These are phyloP conservation scores for Coranthus polyacanthus DNA, from an alignment of 2,797 vertebrate genomes.

Conservation along the genomic window DNA sequence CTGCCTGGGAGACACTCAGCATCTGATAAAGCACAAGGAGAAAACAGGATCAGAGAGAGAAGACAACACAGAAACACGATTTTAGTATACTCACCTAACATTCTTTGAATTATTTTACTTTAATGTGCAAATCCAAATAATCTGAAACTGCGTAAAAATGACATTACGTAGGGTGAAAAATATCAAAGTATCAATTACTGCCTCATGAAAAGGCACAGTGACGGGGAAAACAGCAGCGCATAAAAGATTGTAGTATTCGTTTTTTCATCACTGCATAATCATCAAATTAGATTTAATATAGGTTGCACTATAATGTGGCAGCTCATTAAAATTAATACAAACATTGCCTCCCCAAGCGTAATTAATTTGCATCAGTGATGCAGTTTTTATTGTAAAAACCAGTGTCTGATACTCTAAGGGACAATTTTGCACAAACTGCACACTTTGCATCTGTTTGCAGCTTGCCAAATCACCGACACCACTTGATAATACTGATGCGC, in stretches of 20 bases:
- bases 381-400: conserved; percentile 40
- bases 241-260: conserved; percentile 31
- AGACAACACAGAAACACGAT: conserved; percentile 8
- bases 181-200: conserved; percentile 14
- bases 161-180: conserved; percentile 2
- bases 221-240: conserved; percentile 31
- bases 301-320: conserved; percentile 53
- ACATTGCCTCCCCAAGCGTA: conserved; percentile 48
- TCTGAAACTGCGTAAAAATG: conserved; percentile 14
- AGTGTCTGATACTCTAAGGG: conserved; percentile 39
- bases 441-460: conserved; percentile 45
- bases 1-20: conserved; percentile 88
- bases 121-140: conserved; percentile 25
- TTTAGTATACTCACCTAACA: conserved; percentile 10
- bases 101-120: background rate
- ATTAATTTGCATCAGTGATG: conserved; percentile 66
- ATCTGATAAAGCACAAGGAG: conserved; percentile 82
- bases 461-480: conserved; percentile 36
- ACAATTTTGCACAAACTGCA: conserved; percentile 52
- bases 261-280: conserved; percentile 40
- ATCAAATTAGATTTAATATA: conserved; percentile 57
- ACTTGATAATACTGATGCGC: conserved; percentile 19
- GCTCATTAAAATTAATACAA: conserved; percentile 68
- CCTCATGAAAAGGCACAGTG: conserved; percentile 1
- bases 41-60: conserved; percentile 20